Base-by-base conservation (phyloP, 2,113 vertebrate species). In the Natator depressus region DNA sequence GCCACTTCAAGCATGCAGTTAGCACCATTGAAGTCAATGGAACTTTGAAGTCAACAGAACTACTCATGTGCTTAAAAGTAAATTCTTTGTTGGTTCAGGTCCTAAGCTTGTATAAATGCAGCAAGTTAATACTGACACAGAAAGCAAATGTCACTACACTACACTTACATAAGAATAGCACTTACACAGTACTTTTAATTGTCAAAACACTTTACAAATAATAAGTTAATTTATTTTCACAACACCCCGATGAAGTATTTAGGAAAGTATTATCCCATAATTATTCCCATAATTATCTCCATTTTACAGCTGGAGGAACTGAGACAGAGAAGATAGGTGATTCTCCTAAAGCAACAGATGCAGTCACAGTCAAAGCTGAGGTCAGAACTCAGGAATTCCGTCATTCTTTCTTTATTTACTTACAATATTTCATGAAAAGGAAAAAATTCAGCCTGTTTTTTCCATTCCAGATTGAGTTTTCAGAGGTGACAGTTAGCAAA, bases 51-150 rank as follows among this genome's bases (percentile, higher is more conserved):
- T 89, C 93, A 88, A 54, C 8, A 82, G 81, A 47, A 89, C 87
- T 83, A 82, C 82, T 88, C 46, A 62, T 13, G 13, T 13, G 29
- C 59, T 62, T 62, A 62, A 62, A 31, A 29, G 27, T 49, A 75
- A 94, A 35, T 49, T 25, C 24, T 76, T 76, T 47, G 22, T 22
- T 89, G 29, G 94, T 92, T 51, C 47, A 72, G 93, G 92, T 84
- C 72, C 57, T 96, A 96, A 95, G 25, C 79, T 92, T 81, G 81
- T 0, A 0, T 93, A 81, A 91, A 85, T 86, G 85, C 88, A 95
- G 94, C 94, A 96, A 93, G 92, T 59, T 59, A 88, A 81, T 31
- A 62, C 14, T 95, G 76, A 31, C 31, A 35, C 8, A 51, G 65
- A 93, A 20, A 93, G 84, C 22, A 89, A 22, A 5, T 51, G 62